Conservation (phyloP, 2,888 invertebrate genomes). For the Diaphora mendica region DNA sequence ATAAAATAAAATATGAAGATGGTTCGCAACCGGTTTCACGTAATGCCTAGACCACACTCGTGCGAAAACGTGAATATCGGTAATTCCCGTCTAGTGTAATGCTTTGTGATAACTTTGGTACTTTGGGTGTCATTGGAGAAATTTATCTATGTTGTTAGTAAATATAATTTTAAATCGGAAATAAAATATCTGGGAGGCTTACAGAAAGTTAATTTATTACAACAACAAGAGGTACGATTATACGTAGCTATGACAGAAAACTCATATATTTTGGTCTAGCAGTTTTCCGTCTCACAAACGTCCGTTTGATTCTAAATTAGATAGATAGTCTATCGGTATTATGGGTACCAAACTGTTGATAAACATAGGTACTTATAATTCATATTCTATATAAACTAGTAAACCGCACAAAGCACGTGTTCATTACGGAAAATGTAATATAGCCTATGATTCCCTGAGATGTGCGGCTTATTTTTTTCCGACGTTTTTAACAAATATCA, state of each 20-base stretch:
- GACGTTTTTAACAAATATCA: too few species aligned
- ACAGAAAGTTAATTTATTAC: neutral
- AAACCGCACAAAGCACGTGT: too few species aligned
- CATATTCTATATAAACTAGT: too few species aligned
- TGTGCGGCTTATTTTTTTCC: too few species aligned
- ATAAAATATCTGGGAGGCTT: neutral
- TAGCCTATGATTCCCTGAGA: too few species aligned
- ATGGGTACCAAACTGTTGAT: too few species aligned
- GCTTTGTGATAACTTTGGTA: neutral
- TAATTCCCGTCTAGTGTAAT: neutral
- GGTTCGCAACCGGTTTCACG: slow-evolving; percentile 24
- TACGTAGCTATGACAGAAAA: neutral
- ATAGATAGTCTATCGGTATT: too few species aligned
- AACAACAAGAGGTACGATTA: neutral
- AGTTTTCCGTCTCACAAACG: neutral
- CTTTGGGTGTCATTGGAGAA: neutral
- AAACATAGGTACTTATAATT: too few species aligned
- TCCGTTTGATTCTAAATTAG: too few species aligned
- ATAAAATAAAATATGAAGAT: slow-evolving; percentile 24
- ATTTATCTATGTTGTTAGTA: neutral
- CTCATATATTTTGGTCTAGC: neutral
- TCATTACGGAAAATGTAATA: too few species aligned
- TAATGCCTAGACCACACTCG: slow-evolving; percentile 8
- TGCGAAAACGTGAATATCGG: neutral
- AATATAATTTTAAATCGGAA: neutral